Evolutionary conservation across 2,797 vertebrate genomes (phyloP), one percentile per base, ranked within the genome.

Genomic region (Acipenser transmontanus): DNA sequence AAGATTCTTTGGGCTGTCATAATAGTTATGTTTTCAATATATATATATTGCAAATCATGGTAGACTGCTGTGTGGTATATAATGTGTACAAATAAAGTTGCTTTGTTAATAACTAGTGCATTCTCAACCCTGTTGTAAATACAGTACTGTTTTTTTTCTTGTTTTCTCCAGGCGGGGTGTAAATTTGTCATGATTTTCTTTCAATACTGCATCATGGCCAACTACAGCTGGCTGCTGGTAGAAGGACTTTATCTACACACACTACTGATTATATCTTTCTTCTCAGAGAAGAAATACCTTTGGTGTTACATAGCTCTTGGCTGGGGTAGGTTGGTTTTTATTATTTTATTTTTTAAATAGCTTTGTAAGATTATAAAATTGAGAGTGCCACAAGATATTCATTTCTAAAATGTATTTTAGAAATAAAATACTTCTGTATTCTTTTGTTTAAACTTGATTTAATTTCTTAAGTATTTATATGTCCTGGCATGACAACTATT

Each of bases 201-300:
- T 76, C 95, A 98, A 78, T 99, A 96, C 76, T 94, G 91, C 82
- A 95, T 96, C 81, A 81, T 98, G 89, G 93, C 92, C 12, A 98
- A 98, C 85, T 98, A 95, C 76, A 93, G 92, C 83, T 98, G 95
- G 96, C 84, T 97, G 76, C 86, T 98, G 2, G 92, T 92, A 65
- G 96, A 98, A 77, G 94, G 94, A 9, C 89, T 98, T 69, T 98
- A 96, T 77, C 93, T 98, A n/a, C 94, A 97, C 80, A 93, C 91
- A 0, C 87, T 98, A 63, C 89, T 98, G 61, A 86, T 85, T 70
- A 75, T 93, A 79, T 94, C 93, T 76, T 94, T 96, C 86, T 95
- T 93, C 90, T 95, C 93, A 0, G 87, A 93, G 77, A 92, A 73
- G 81, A 95, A 91, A 77, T 93, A 90, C 75, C 86, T 98, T 9